Base-by-base conservation (phyloP, 1,140 invertebrate species). In the Diploscapter pachys region DNA sequence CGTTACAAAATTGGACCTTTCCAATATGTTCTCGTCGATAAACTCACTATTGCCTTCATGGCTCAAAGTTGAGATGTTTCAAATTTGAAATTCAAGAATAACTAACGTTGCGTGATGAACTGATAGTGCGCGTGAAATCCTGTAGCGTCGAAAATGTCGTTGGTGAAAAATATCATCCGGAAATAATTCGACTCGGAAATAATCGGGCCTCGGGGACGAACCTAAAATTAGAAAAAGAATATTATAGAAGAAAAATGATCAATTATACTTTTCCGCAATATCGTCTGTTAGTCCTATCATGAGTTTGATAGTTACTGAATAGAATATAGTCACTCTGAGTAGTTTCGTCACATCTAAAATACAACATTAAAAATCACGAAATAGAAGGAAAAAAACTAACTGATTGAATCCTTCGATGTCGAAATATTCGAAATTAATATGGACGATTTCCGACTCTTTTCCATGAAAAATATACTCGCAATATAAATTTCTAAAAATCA, bases 381-480 rank as follows among this genome's bases (percentile, higher is more conserved):
- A 4, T 56, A 52, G 5, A 50, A 3, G 0, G 8, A 49, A 11
- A 66, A 62, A 59, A 9, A 78, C 81, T 85, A 73, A 95, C 93
- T 92, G 93, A 81, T 90, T 87, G 66, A 94, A 91, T 72, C 93
- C 93, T 87, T 95, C 93, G 5, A 95, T 91, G 85, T 95, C 93
- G 85, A 96, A 96, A 86, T 92, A 93, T 50, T 90, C 90, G 83
- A 96, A 96, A 80, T 92, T 90, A 65, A 97, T 89, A 79, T 91
- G 91, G 63, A 96, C 91, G 79, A 91, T 91, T 83, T 96, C 93
- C 55, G 62, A 57, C 65, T 88, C 87, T 48, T 89, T 89, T 9
- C 93, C 94, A 83, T 94, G 90, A 86, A 97, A 96, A 85, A 93
- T 93, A 86, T 95, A 97, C 87, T 96, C 92, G 85, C 94, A 96